Evolutionary conservation across 1,140 invertebrate species (phyloP), one percentile per base, ranked within the genome.

Genomic region (Solenopsis fugax): DNA sequence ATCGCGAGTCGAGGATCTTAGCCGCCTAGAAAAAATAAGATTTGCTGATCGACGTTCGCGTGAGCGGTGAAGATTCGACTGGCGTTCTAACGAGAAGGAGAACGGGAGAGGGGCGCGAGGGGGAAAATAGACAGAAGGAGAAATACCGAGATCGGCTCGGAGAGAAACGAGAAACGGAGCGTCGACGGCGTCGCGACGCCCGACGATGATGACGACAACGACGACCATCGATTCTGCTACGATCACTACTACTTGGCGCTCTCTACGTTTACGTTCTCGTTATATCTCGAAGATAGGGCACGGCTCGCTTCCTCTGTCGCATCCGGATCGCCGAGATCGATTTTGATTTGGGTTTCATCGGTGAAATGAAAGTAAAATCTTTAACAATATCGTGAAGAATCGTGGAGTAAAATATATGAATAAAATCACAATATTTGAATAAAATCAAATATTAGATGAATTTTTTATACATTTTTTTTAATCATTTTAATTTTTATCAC

Each of bases 1-100:
- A 86, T 90, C 34, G 64, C 72, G 24, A 56, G 60, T 90, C 86
- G 82, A 76, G 81, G 84, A 85, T 86, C 85, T 91, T 90, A 88
- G 89, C 85, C 81, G 71, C 56, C 88, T 92, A 89, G 87, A 92
- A 92, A 93, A 93, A 93, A 93, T 92, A 92, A 91, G 81, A 90
- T 93, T 90, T 89, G 29, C 37, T 62, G 60, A 75, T 75, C 87
- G 87, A 87, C 85, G 85, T 86, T 76, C 41, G 34, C 72, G 73
- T 65, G 88, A 88, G 82, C 88, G 84, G 88, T 90, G 75, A 92
- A 85, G 86, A 89, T 52, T 89, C 89, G 91, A 93, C 56, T 76
- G 45, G 65, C 52, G 75, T 81, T 89, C 88, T 71, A 56, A 72
- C 67, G 64, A n/a, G 21, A 41, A 64, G 81, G 73, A 48, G 73